phyloP scores from a whole-genome alignment of 1,140 invertebrate genomes.

The Matsumurasca onukii region DNA sequence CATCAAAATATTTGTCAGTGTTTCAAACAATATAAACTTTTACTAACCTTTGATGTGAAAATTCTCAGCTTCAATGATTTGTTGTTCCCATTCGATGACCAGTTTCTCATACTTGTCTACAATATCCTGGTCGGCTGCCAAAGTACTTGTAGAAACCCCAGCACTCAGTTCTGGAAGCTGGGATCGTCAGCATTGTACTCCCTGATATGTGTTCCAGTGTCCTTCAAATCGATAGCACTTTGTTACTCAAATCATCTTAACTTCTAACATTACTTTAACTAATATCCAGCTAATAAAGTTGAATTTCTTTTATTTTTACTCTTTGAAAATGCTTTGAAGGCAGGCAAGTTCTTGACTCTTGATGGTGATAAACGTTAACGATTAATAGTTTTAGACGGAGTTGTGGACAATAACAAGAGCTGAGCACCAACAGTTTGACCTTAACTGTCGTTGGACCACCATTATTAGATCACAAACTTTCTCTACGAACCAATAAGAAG shows the following conservation, averaged over 20 bases:
- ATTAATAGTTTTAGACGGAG: no score
- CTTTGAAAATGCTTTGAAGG: no score
- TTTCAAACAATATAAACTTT: no score
- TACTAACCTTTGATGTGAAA: conserved; percentile 58
- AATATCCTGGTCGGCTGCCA: conserved; percentile 53
- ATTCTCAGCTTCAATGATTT: conserved; percentile 58
- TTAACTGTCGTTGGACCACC: no score
- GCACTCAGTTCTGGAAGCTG: conserved; percentile 51
- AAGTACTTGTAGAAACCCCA: conserved; percentile 47
- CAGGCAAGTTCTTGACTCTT: no score
- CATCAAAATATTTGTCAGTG: no score
- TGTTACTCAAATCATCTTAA: not conserved
- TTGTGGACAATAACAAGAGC: no score
- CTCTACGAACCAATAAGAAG: conserved; percentile 34
- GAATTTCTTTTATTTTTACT: not conserved
- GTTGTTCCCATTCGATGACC: conserved; percentile 62
- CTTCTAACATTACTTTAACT: not conserved
- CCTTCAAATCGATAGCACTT: conserved; percentile 47
- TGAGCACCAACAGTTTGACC: no score
- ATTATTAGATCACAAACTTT: no score
- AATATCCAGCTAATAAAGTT: no score
- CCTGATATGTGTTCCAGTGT: conserved; percentile 66
- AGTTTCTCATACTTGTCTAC: conserved; percentile 61
- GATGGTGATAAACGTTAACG: no score
- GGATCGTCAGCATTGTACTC: conserved; percentile 58